Base-by-base conservation (phyloP, 1,140 invertebrate species). In the Drosophila subobscura region DNA sequence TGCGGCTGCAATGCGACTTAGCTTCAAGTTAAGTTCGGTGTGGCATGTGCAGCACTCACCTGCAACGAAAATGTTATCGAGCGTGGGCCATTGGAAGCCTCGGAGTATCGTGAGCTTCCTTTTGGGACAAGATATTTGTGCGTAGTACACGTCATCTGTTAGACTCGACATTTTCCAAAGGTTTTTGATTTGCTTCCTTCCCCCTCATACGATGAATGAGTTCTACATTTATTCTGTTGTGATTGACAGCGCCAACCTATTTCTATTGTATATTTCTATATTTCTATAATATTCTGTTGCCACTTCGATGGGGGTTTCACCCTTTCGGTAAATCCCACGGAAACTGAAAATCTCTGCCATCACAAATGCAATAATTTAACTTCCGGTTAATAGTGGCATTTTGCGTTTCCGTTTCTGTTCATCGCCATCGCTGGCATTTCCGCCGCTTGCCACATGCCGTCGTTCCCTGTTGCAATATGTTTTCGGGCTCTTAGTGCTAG, bases 331-430 rank as follows among this genome's bases (percentile, higher is more conserved):
- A 27, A 22, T 37, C 29, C 41, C 27, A 22, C 22, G 88, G 81
- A 81, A 86, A 81, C 81, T 72, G 65, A 56, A 68, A 68, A 68
- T 68, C 63, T 37, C 54, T 74, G 77, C 65, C 83, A 75, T 77
- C 75, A 64, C 83, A 67, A 81, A 67, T 76, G 81, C 81, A 86
- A 86, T 86, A 86, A 86, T 86, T 86, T 86, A 88, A 86, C 83
- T 88, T 86, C 83, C 81, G 78, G 77, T 88, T 77, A 58, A 78
- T 83, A 66, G 78, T 71, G 81, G 63, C 78, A 78, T 88, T 85
- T 88, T 86, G 83, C 76, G 81, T 86, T 86, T 86, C 78, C 83
- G 81, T 68, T 78, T 60, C 55, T 61, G 49, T 72, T 77, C 44
- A 46, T 60, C 49, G 67, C 50, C 65, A 78, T 78, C 55, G 50